Base-by-base conservation (phyloP, 2,888 invertebrate species). In the Andrena hattorfiana region DNA sequence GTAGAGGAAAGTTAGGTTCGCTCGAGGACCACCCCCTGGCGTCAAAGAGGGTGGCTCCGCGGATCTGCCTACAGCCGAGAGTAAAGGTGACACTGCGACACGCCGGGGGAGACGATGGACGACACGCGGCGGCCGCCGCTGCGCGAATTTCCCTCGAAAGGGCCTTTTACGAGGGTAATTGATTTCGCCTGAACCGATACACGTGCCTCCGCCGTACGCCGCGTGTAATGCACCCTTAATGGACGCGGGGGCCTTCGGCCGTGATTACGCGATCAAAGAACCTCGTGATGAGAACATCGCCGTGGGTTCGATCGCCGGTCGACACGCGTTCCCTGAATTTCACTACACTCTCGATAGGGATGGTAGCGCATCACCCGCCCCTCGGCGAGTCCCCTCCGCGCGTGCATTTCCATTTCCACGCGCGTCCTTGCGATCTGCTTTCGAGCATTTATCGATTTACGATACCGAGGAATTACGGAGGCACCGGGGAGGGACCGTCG, bases 151-250 rank as follows among this genome's bases (percentile, higher is more conserved):
- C 89, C 88, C 88, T 87, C 88, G 89, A 90, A 93, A 92, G 93
- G 91, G 91, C 93, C 93, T 93, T 93, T 93, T 92, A 91, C 42
- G 16, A 5, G 89, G 92, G 92, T 94, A 93, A 94, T 94, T 94
- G 93, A 92, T 91, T 23, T 26, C 91, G 91, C 91, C 90, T 89
- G 89, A 92, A 92, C 93, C 93, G 92, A 93, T 93, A 92, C 73
- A 81, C 81, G 72, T 72, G 81, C 35, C 66, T 20, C 28, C 23
- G 30, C 49, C 49, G 68, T 23, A 64, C 64, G 63, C 63, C 32
- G 48, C 91, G 90, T 90, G 91, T 90, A 91, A 90, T 76, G 82
- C 54, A 75, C 76, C 71, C 60, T 78, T 69, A 78, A 82, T 82
- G 83, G 83, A 71, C 66, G 54, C 51, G 67, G 30, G 4, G 56